A percentile compares a stretch with the other conserved stretches of the same genome.
Conservation (phyloP, 2,888 invertebrate species). For the Gasteruption jaculator region DNA sequence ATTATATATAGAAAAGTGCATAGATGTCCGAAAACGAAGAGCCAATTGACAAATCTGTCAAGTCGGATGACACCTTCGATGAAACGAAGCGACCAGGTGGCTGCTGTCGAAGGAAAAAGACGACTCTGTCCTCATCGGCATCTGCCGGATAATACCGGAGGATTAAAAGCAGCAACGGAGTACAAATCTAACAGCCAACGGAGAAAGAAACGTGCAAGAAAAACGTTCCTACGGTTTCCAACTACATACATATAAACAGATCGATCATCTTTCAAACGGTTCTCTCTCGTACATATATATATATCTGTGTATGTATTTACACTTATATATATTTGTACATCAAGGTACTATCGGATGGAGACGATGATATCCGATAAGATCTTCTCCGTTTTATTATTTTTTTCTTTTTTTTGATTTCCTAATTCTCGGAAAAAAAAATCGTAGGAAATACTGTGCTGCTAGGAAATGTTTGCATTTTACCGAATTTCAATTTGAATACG, state of each 20-base stretch:
- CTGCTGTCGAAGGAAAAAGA: constrained; percentile 30
- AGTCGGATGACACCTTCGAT: constrained; percentile 47
- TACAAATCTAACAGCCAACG: too few species aligned
- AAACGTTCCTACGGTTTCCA: constrained; percentile 21
- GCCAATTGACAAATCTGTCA: constrained; percentile 49
- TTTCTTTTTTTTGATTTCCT: background rate
- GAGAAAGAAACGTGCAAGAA: constrained; percentile 11
- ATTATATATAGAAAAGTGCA: background rate
- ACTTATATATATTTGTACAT: background rate
- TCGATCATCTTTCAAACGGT: constrained; percentile 52
- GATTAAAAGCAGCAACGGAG: too few species aligned
- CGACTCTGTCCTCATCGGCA: constrained; percentile 37
- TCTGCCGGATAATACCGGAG: constrained; percentile 48
- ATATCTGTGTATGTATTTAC: too few species aligned
- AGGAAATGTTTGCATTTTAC: too few species aligned
- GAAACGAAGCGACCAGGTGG: constrained; percentile 38
- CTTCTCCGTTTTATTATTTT: too few species aligned
- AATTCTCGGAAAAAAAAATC: too few species aligned
- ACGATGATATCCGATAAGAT: constrained; percentile 23
- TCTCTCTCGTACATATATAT: constrained; percentile 27
- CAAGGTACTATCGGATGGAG: background rate
- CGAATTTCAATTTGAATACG: too few species aligned
- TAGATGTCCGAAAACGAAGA: constrained; percentile 15
- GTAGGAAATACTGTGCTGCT: too few species aligned
- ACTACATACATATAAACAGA: constrained; percentile 48